Base-by-base conservation (phyloP, 1,140 invertebrate species). In the Antheraea pernyi region DNA sequence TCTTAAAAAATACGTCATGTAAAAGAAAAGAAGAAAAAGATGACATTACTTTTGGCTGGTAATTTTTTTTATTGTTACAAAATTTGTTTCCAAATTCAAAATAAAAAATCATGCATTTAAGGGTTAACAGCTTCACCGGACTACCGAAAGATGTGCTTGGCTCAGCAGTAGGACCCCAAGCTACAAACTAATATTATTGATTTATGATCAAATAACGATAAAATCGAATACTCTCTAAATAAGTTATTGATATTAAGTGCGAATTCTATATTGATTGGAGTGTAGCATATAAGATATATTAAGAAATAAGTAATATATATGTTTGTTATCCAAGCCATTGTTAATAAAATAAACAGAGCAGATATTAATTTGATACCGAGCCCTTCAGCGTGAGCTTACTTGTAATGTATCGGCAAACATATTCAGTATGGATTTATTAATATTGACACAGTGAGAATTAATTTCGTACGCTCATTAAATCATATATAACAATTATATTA, bases 331-430 rank as follows among this genome's bases (percentile, higher is more conserved):
- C 0, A 53, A 53, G 13, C 46, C 13, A 53, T 53, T 53, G 46
- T 53, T 53, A 53, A 53, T 53, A 53, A 11, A 53, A 53, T 53
- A 53, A 53, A 53, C 46, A 53, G 46, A 53, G 46, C 46, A 16
- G 46, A 53, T 53, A 53, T 53, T 53, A 53, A 53, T 53, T 53
- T 53, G 46, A 53, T 53, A 53, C 46, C 11, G 16, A 13, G 13
- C 46, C 46, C 46, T 16, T 53, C 46, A 53, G 9, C 2, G 46
- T 16, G 16, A 53, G 46, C 46, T 53, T 53, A 53, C 13, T 53
- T 16, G 46, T 53, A 53, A 53, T 53, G 46, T 53, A 53, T 53
- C 16, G 46, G 46, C 46, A 53, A 53, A 53, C 46, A 53, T 53
- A 53, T 11, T 53, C 13, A 16, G 5, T 53, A 13, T 53, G 46